Evolutionary conservation across 1,140 invertebrate species (phyloP).

Genomic region (Drosophila ohnishii): DNA sequence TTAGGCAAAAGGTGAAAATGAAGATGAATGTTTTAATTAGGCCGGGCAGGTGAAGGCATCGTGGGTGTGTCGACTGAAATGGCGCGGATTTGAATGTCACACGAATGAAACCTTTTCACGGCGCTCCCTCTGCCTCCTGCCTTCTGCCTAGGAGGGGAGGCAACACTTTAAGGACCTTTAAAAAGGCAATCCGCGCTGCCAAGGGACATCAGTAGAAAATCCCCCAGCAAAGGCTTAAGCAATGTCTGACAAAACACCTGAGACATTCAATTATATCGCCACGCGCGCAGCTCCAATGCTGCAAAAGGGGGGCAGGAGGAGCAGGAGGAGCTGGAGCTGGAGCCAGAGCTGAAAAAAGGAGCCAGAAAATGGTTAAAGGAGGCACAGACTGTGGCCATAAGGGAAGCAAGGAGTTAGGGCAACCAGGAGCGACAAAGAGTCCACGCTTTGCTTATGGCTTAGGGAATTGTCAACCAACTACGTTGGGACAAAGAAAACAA

Average conservation of each 20-base stretch:
- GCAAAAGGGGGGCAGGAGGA: conserved; percentile 14
- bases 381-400: conserved; percentile 3
- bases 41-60: conserved; percentile 20
- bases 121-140: not conserved
- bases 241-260: conserved; percentile 83
- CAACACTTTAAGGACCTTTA: conserved; percentile 71
- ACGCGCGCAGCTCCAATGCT: conserved; percentile 48
- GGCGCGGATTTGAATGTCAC: conserved; percentile 77
- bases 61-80: conserved; percentile 37
- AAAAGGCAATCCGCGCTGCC: conserved; percentile 45
- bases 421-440: conserved; percentile 8
- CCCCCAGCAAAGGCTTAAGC: conserved; percentile 81
- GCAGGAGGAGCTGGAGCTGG: not conserved
- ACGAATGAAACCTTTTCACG: conserved; percentile 11
- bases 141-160: not conserved
- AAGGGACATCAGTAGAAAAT: conserved; percentile 49
- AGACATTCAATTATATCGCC: conserved; percentile 82
- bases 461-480: conserved; percentile 66
- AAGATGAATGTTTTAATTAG: conserved; percentile 83
- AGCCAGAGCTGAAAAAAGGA: conserved; percentile 2
- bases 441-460: conserved; percentile 43
- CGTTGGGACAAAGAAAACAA: conserved; percentile 31
- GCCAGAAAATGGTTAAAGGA: conserved; percentile 8
- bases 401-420: conserved; percentile 1
- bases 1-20: conserved; percentile 83